These are phyloP conservation scores for Ylistrum balloti DNA, from an alignment of 1,140 invertebrate genomes.

Conservation along the genomic window DNA sequence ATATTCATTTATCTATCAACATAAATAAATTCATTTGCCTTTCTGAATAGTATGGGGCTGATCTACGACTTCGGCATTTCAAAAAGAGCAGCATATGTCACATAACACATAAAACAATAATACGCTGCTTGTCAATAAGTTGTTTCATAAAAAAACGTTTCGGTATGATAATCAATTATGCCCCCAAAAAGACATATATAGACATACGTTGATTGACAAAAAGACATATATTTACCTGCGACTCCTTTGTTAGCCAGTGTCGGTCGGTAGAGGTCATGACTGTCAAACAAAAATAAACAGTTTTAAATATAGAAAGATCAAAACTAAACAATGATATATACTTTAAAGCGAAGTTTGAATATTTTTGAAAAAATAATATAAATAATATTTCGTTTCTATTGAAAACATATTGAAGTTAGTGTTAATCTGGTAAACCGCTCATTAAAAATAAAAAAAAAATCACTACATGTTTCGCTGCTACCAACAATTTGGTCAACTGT, in stretches of 20 bases:
- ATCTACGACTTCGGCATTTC: no score
- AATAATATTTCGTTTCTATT: no score
- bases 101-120: not conserved
- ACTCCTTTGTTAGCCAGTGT: slow-evolving; percentile 18
- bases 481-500: no score
- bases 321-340: no score
- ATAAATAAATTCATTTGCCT: not conserved
- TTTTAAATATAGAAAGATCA: no score
- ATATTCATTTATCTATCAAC: not conserved
- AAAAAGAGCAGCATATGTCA: not conserved
- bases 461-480: no score
- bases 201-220: not conserved
- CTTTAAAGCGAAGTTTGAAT: no score
- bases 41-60: not conserved
- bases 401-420: no score
- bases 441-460: no score
- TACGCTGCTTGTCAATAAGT: not conserved
- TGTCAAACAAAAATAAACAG: no score
- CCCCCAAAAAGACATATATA: not conserved
- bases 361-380: no score
- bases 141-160: not conserved
- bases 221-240: slow-evolving; percentile 37
- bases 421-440: no score
- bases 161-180: not conserved
- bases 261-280: slow-evolving; percentile 31